Percentiles rank a stretch among this genome's conserved stretches.
Conservation (phyloP, 2,888 invertebrate genomes). For the Cepaea hortensis region DNA sequence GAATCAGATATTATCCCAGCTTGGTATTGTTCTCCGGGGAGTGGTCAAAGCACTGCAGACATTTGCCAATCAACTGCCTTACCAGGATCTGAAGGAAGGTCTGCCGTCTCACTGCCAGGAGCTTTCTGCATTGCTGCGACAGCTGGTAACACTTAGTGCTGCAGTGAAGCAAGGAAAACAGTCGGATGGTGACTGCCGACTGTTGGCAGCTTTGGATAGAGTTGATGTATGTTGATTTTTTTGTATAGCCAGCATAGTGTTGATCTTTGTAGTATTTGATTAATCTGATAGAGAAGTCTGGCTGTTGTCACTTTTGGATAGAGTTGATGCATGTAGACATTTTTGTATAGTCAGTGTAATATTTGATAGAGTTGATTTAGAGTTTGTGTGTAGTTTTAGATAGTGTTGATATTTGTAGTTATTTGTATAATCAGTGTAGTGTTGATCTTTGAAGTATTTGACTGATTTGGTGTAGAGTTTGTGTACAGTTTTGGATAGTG, state of each 20-base stretch:
- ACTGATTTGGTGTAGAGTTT: too few species aligned
- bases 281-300: background rate
- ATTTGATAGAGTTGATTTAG: too few species aligned
- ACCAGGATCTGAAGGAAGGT: slow-evolving; percentile 63
- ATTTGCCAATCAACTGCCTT: slow-evolving; percentile 67
- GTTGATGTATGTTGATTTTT: slow-evolving; percentile 60
- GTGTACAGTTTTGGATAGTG: too few species aligned
- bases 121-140: slow-evolving; percentile 64
- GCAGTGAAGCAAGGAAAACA: slow-evolving; percentile 57
- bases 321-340: background rate
- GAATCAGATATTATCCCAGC: slow-evolving; percentile 61
- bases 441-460: too few species aligned
- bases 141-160: slow-evolving; percentile 61
- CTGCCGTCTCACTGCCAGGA: slow-evolving; percentile 69
- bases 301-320: background rate
- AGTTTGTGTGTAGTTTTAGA: too few species aligned
- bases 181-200: slow-evolving; percentile 48
- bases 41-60: slow-evolving; percentile 70
- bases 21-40: slow-evolving; percentile 69
- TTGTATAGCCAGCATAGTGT: background rate
- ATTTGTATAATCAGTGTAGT: too few species aligned
- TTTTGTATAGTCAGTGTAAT: background rate
- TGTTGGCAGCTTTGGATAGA: slow-evolving; percentile 63
- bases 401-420: too few species aligned
- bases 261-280: background rate